Conservation (phyloP, 2,113 vertebrate genomes). For the Melospiza melodia region DNA sequence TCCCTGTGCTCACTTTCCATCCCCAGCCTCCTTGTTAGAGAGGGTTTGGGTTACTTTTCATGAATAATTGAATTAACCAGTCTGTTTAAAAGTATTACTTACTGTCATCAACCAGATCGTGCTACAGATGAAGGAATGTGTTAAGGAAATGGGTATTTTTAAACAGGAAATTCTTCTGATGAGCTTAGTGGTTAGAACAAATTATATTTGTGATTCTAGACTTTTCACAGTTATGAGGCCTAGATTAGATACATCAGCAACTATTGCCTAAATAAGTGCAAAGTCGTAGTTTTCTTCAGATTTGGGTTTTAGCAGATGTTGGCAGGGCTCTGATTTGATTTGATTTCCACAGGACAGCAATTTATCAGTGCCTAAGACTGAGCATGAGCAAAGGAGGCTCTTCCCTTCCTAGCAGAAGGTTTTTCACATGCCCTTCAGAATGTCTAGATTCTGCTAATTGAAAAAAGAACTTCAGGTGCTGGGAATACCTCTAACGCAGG, state of each 20-base stretch:
- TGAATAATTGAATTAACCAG: not conserved
- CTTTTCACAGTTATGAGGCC: not conserved
- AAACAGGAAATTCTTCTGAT: not conserved
- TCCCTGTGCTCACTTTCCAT: not conserved
- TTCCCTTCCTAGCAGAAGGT: not conserved
- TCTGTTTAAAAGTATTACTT: not conserved
- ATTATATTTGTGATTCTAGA: not conserved
- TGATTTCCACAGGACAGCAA: not conserved
- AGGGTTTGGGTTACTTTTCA: not conserved
- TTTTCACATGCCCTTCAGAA: not conserved
- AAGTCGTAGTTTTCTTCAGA: not conserved
- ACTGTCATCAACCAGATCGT: not conserved
- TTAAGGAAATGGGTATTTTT: not conserved
- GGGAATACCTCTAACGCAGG: not conserved
- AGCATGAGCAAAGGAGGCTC: not conserved
- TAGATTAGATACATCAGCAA: not conserved
- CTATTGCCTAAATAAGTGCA: not conserved
- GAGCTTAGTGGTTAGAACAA: not conserved
- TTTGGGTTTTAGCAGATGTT: not conserved
- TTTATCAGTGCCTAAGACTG: not conserved
- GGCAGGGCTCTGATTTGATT: not conserved
- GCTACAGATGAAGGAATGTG: not conserved
- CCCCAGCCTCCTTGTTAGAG: not conserved
- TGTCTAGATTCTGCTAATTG: not conserved
- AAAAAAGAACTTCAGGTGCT: not conserved